phyloP scores from a whole-genome alignment of 2,113 vertebrate species.

The Corydoras maculifer region DNA sequence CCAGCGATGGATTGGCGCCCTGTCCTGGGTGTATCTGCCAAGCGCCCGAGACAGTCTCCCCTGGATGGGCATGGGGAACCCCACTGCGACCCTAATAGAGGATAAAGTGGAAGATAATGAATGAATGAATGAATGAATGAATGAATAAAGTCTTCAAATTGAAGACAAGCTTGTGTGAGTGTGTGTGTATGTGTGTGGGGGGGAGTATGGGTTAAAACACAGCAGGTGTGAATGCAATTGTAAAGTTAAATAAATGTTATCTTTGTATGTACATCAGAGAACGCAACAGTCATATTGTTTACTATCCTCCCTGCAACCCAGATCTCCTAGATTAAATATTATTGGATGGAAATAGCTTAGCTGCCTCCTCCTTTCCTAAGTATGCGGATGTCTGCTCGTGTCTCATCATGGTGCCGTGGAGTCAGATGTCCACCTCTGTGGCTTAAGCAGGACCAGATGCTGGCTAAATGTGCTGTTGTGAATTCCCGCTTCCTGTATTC shows the following conservation, averaged over 20 bases:
- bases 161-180: neutral
- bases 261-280: neutral
- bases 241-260: neutral
- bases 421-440: conserved; percentile 48
- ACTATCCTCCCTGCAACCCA: neutral
- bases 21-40: no score
- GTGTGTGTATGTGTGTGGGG: neutral
- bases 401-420: conserved; percentile 42
- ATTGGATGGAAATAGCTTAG: conserved; percentile 27
- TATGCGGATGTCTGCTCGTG: conserved; percentile 40
- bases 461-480: conserved; percentile 50
- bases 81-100: no score
- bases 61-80: no score
- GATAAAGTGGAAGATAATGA: no score
- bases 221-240: neutral
- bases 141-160: neutral
- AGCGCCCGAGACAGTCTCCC: no score
- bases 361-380: conserved; percentile 35
- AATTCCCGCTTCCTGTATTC: conserved; percentile 51
- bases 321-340: conserved; percentile 33
- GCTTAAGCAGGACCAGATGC: conserved; percentile 64
- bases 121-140: no score
- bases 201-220: neutral
- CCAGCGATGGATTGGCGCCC: no score
- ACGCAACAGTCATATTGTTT: neutral